These are phyloP conservation scores for Athene cunicularia DNA, from an alignment of 2,113 vertebrate species.

Conservation along the genomic window DNA sequence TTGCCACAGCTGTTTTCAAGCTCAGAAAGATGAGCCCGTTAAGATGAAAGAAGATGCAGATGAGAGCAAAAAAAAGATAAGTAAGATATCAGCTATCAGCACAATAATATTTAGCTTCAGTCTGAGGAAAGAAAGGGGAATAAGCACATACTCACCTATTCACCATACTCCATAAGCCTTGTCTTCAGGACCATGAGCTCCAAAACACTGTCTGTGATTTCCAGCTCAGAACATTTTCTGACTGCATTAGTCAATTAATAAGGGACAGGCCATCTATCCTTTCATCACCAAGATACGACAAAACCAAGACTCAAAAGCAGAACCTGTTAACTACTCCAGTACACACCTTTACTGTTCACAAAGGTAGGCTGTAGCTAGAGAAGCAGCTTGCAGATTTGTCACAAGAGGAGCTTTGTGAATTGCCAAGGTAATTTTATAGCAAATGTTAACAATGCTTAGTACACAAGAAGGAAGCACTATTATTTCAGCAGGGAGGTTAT, in stretches of 20 bases:
- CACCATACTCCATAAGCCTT: neutral
- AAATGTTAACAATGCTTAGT: neutral
- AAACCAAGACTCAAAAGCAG: neutral
- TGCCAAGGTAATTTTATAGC: neutral
- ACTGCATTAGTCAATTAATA: neutral
- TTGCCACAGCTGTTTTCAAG: conserved; percentile 10
- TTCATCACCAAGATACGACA: neutral
- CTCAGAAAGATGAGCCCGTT: neutral
- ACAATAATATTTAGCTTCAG: neutral
- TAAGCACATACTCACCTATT: neutral
- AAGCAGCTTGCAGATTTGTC: neutral
- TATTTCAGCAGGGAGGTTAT: neutral
- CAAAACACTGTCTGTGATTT: neutral
- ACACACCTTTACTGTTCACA: neutral
- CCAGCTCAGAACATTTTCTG: neutral
- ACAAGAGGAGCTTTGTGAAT: neutral
- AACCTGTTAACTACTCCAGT: neutral
- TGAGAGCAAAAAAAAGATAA: neutral
- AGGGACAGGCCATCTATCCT: neutral
- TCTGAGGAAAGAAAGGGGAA: neutral
- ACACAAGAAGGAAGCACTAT: neutral
- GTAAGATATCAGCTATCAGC: neutral
- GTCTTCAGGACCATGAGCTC: neutral
- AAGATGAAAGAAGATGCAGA: neutral
- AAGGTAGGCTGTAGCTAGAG: neutral